Base-by-base conservation (phyloP, 2,888 invertebrate species). In the Polyommatus iphigenia region DNA sequence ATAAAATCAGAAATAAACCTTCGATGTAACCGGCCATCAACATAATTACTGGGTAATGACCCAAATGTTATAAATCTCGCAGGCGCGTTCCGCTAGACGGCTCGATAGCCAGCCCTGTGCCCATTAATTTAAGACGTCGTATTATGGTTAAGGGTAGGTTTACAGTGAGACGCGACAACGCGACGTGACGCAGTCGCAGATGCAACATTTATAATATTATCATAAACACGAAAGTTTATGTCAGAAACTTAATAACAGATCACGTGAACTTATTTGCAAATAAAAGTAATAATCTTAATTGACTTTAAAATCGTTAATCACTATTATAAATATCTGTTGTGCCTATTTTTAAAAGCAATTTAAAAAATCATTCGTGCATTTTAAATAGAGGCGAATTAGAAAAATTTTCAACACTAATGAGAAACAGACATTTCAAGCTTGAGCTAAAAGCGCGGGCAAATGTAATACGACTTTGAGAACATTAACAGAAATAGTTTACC, bases 41-140 rank as follows among this genome's bases (percentile, higher is more conserved):
- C 87, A 88, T 88, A 89, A 91, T 90, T 89, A 90, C 84, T 83
- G 85, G 85, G 87, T 90, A 91, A 91, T 88, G 90, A 86, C 83
- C 86, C 82, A 80, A 82, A 81, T 83, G 87, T 86, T 88, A 89
- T 91, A 90, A 90, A 91, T 91, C 87, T 87, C 83, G 79, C 77
- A 80, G 77, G 76, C 73, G 73, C 73, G 72, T 77, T 77, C 75
- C 80, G 79, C 79, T 80, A 78, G 81, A 82, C 81, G 81, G 77
- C 76, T 54, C 84, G 83, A 85, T 83, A 81, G 80, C 77, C 79
- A 81, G 80, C 77, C 79, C 79, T 77, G 73, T 72, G 79, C 80
- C 78, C 81, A 82, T 81, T 81, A 81, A 80, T 82, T 81, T 81
- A 67, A 77, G 76, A 71, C 79, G 79, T 73, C 79, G 75, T 78